These are phyloP conservation scores for Cerastis rubricosa DNA, from an alignment of 2,888 invertebrate species.

Conservation along the genomic window DNA sequence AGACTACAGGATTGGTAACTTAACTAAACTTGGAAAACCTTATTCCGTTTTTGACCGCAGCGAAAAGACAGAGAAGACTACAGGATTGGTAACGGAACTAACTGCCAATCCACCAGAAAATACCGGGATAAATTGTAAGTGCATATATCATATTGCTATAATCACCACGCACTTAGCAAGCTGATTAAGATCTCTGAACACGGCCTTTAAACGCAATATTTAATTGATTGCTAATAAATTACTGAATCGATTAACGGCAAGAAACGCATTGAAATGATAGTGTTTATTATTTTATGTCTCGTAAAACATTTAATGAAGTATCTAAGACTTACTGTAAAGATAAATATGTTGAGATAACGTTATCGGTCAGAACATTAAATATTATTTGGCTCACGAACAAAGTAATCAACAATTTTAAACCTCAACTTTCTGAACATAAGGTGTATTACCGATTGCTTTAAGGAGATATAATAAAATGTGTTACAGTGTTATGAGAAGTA, in stretches of 20 bases:
- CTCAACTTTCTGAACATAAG: not conserved
- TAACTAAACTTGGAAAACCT: not conserved
- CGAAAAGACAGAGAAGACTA: not conserved
- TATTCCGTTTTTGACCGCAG: not conserved
- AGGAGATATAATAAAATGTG: constrained; percentile 27
- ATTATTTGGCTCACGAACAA: constrained; percentile 30
- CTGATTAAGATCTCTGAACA: not conserved
- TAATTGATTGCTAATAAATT: constrained; percentile 4
- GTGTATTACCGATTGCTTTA: not conserved
- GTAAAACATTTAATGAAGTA: constrained; percentile 32
- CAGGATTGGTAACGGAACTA: not conserved
- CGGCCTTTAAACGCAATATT: not conserved
- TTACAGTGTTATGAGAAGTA: constrained; percentile 35
- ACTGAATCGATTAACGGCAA: not conserved
- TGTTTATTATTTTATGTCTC: constrained; percentile 45
- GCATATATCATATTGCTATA: not conserved
- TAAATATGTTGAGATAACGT: constrained; percentile 46
- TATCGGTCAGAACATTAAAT: constrained; percentile 49
- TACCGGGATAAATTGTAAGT: not conserved
- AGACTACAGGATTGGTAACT: not conserved
- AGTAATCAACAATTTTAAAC: not conserved
- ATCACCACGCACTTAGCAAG: not conserved
- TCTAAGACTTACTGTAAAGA: constrained; percentile 48
- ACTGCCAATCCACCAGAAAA: not conserved
- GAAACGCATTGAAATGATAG: constrained; percentile 16